Percentiles rank a stretch among this genome's conserved stretches.
These are phyloP conservation scores for Brenthis hecate DNA, from an alignment of 2,888 invertebrate genomes.

Conservation along the genomic window DNA sequence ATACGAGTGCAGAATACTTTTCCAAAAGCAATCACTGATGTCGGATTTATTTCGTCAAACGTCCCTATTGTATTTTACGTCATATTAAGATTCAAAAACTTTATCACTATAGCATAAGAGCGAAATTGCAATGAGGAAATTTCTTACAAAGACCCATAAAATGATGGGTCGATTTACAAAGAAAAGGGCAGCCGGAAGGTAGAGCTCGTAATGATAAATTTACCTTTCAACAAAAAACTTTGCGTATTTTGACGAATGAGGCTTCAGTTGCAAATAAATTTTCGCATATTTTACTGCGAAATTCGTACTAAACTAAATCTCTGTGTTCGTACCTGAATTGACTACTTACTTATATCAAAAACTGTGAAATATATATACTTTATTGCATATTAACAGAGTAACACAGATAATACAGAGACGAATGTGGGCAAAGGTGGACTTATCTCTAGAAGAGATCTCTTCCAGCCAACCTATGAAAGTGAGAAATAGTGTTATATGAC, in stretches of 20 bases:
- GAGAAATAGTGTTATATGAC: too few relatives aligned
- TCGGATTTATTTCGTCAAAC: slow-evolving; percentile 16
- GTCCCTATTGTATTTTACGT: slow-evolving; percentile 6
- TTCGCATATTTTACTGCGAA: slow-evolving; percentile 1
- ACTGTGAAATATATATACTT: too few relatives aligned
- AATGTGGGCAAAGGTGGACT: too few relatives aligned
- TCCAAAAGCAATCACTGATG: slow-evolving; percentile 15
- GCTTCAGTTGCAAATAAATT: slow-evolving; percentile 17
- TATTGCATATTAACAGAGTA: too few relatives aligned
- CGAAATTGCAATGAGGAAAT: not conserved
- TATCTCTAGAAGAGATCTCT: too few relatives aligned
- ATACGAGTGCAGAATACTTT: not conserved
- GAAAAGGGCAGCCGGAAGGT: slow-evolving; percentile 25
- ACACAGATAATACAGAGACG: too few relatives aligned
- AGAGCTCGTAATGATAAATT: slow-evolving; percentile 31
- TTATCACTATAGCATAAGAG: not conserved
- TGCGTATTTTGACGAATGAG: slow-evolving; percentile 18
- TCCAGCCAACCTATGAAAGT: too few relatives aligned
- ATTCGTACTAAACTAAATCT: not conserved
- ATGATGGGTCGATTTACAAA: slow-evolving; percentile 26
- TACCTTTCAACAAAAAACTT: slow-evolving; percentile 28
- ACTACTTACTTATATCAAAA: too few relatives aligned
- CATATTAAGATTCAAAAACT: not conserved
- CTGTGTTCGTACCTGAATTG: too few relatives aligned
- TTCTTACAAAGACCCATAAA: slow-evolving; percentile 13